Conservation (phyloP, 2,888 invertebrate genomes). For the Drosophila recens region DNA sequence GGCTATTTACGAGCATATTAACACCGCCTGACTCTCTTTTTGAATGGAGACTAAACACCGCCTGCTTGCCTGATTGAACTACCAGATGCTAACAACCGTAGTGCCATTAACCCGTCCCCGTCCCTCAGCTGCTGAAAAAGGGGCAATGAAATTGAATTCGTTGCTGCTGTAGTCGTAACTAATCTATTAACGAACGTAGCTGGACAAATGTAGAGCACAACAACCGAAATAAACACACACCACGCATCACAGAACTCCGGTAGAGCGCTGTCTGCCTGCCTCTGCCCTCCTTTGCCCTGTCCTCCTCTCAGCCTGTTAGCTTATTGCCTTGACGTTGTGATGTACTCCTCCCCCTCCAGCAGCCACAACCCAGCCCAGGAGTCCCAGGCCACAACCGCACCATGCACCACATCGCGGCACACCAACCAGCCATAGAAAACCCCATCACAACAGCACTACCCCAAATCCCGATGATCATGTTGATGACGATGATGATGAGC, state of each 20-base stretch:
- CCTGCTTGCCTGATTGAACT: constrained; percentile 42
- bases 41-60: neutral
- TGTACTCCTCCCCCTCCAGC: constrained; percentile 52
- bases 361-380: constrained; percentile 62
- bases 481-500: constrained; percentile 31
- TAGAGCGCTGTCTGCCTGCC: constrained; percentile 31
- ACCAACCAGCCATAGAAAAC: constrained; percentile 58
- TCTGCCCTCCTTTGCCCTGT: neutral
- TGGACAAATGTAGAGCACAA: constrained; percentile 38
- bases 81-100: constrained; percentile 47
- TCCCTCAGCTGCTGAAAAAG: neutral
- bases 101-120: constrained; percentile 57
- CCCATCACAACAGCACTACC: constrained; percentile 39
- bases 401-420: constrained; percentile 61
- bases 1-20: constrained; percentile 30
- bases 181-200: constrained; percentile 52
- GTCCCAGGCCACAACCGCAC: constrained; percentile 52
- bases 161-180: constrained; percentile 57
- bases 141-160: constrained; percentile 1
- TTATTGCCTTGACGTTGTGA: constrained; percentile 64
- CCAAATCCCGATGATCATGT: constrained; percentile 16
- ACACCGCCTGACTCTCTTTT: constrained; percentile 8
- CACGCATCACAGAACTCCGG: constrained; percentile 18
- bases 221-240: constrained; percentile 21
- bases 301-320: constrained; percentile 26